A percentile compares a stretch with the other conserved stretches of the same genome.
Conservation (phyloP, 1,140 invertebrate genomes). For the Aphelenchoides besseyi region DNA sequence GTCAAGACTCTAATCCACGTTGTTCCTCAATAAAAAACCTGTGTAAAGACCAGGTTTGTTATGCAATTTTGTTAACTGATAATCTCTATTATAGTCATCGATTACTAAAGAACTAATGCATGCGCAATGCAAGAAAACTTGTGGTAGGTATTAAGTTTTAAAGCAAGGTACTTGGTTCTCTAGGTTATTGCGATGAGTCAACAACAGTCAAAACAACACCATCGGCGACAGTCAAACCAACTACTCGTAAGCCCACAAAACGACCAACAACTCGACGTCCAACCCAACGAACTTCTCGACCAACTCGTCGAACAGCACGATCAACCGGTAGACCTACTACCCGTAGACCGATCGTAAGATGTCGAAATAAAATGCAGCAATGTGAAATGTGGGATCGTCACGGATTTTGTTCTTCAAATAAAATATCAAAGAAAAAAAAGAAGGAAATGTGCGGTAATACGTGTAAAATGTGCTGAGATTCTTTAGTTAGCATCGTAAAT, state of each 20-base stretch:
- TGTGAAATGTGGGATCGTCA: not conserved
- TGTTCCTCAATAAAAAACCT: not conserved
- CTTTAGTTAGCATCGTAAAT: not conserved
- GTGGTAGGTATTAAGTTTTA: no score
- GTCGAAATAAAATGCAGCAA: slow-evolving; percentile 12
- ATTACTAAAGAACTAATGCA: not conserved
- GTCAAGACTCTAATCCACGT: not conserved
- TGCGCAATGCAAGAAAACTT: not conserved
- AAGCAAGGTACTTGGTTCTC: no score
- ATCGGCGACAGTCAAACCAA: not conserved
- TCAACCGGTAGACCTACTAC: not conserved
- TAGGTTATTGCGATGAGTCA: not conserved
- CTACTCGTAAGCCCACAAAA: not conserved
- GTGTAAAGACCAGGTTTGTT: not conserved
- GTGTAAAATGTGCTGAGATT: not conserved
- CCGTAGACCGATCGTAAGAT: not conserved
- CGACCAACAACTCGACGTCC: not conserved
- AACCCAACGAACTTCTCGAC: not conserved
- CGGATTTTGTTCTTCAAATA: not conserved
- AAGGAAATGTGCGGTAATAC: not conserved
- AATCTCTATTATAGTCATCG: no score
- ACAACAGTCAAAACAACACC: not conserved
- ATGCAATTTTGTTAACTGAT: no score
- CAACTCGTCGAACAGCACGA: not conserved
- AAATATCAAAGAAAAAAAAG: slow-evolving; percentile 3